Percentiles rank a stretch among this genome's conserved stretches.
Conservation (phyloP, 2,797 vertebrate species). For the Calcarius lapponicus region DNA sequence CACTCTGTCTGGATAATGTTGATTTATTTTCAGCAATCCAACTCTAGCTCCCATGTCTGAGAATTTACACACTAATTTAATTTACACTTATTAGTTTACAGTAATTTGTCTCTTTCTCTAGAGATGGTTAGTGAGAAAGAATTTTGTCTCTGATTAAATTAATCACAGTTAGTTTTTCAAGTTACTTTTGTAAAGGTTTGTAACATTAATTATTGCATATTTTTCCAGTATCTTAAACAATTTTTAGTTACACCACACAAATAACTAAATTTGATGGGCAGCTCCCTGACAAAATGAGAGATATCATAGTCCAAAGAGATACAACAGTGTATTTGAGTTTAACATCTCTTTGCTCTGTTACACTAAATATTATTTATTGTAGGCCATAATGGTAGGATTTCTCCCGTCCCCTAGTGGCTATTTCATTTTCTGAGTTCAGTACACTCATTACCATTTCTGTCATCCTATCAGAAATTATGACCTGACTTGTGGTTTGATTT, state of each 20-base stretch:
- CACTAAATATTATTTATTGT: neutral
- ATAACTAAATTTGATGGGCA: neutral
- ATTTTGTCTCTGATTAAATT: neutral
- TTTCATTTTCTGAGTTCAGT: neutral
- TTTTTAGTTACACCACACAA: neutral
- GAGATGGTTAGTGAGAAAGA: neutral
- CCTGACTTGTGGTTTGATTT: neutral
- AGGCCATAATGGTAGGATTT: neutral
- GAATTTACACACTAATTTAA: neutral
- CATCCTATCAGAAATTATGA: neutral
- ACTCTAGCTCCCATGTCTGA: neutral
- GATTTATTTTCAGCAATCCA: neutral
- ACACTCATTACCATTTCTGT: neutral
- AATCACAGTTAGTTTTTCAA: neutral
- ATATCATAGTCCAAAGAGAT: neutral
- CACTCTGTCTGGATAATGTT: neutral
- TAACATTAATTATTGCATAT: neutral
- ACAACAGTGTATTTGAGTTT: neutral
- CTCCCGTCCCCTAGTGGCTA: slow-evolving; percentile 12
- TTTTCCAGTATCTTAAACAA: neutral
- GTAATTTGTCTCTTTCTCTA: neutral
- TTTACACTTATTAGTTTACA: neutral
- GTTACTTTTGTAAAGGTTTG: neutral
- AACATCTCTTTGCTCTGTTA: neutral
- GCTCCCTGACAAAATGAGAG: neutral